phyloP scores from a whole-genome alignment of 2,888 invertebrate genomes.

The Nymphalis urticae region DNA sequence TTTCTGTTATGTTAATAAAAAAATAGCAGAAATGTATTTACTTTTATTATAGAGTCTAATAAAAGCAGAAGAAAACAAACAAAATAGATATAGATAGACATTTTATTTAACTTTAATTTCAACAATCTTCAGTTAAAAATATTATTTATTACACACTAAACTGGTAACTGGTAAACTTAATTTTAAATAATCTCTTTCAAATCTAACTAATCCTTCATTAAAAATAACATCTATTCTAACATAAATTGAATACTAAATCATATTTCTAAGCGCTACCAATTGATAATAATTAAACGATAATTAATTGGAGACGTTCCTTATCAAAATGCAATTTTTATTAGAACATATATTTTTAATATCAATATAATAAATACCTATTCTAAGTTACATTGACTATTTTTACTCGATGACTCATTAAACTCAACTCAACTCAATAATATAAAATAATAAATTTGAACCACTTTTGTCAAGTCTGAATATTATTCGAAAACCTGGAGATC shows the following conservation, averaged over 20 bases:
- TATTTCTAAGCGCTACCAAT: constrained; percentile 1
- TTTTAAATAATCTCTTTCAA: constrained; percentile 38
- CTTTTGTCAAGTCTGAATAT: no score
- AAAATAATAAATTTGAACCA: constrained; percentile 4
- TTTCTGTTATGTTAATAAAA: background rate
- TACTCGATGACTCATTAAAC: constrained; percentile 26
- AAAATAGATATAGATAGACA: background rate
- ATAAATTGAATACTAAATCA: constrained; percentile 5
- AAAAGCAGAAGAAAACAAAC: background rate
- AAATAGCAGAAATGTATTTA: background rate
- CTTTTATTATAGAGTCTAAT: background rate
- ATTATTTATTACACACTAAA: background rate
- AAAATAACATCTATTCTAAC: constrained; percentile 7
- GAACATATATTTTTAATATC: background rate
- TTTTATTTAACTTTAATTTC: background rate
- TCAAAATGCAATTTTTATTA: background rate
- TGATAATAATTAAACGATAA: background rate
- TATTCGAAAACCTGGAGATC: background rate
- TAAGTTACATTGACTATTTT: constrained; percentile 31
- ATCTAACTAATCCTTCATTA: constrained; percentile 7
- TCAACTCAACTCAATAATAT: constrained; percentile 5
- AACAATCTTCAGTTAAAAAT: constrained; percentile 6
- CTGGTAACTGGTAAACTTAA: constrained; percentile 11
- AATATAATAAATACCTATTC: constrained; percentile 26
- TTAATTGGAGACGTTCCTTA: background rate